Evolutionary conservation across 2,797 vertebrate species (phyloP).

Genomic region (Clarias laeviceps): DNA sequence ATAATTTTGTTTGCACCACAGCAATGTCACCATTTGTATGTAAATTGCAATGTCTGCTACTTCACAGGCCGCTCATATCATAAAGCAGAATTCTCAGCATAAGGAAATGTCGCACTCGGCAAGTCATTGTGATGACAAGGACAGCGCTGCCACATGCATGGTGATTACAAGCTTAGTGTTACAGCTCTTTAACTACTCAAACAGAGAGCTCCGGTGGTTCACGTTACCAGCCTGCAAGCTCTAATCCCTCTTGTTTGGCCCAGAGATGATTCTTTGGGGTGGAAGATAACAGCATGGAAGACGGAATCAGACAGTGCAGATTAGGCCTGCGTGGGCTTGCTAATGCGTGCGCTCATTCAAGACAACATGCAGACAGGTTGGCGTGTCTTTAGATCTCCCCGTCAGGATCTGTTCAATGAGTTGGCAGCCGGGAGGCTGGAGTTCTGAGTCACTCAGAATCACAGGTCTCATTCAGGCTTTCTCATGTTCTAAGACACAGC

Average conservation of each 20-base stretch:
- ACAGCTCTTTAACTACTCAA: not conserved
- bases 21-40: conserved; percentile 77
- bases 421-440: conserved; percentile 60
- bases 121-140: conserved; percentile 33
- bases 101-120: conserved; percentile 3
- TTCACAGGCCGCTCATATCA: conserved; percentile 1
- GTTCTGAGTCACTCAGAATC: conserved; percentile 68
- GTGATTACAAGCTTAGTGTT: conserved; percentile 31
- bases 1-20: conserved; percentile 55
- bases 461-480: conserved; percentile 58
- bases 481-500: conserved; percentile 63
- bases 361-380: conserved; percentile 31
- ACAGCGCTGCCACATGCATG: conserved; percentile 18
- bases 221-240: conserved; percentile 6
- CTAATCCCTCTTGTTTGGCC: conserved; percentile 34
- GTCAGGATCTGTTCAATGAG: conserved; percentile 23
- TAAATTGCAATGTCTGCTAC: conserved; percentile 69
- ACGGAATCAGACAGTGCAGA: conserved; percentile 10
- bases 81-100: conserved; percentile 14
- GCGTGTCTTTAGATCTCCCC: conserved; percentile 21
- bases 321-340: conserved; percentile 20
- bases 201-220: conserved; percentile 17
- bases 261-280: conserved; percentile 1
- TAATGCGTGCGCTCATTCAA: conserved; percentile 9
- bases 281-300: conserved; percentile 4